These are phyloP conservation scores for Teleiodes luculella DNA, from an alignment of 2,888 invertebrate genomes.

Conservation along the genomic window DNA sequence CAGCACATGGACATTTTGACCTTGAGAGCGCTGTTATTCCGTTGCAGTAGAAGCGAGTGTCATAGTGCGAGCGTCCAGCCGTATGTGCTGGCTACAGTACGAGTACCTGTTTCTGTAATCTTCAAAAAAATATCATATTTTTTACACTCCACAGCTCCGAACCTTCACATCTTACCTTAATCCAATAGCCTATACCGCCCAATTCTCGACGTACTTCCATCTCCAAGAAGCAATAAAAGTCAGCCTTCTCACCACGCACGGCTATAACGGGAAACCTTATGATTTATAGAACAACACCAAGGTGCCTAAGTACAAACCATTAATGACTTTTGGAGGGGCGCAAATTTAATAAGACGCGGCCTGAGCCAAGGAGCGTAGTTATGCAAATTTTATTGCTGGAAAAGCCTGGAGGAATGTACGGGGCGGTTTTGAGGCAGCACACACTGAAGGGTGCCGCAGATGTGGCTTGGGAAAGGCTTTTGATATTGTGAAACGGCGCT, in stretches of 20 bases:
- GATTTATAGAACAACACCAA: constrained; percentile 71
- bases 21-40: too few species aligned
- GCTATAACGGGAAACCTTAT: constrained; percentile 58
- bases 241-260: constrained; percentile 33
- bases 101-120: too few species aligned
- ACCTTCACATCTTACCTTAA: constrained; percentile 58
- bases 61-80: too few species aligned
- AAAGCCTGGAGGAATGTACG: constrained; percentile 58
- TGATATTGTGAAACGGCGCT: not conserved
- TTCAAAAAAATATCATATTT: too few species aligned
- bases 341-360: constrained; percentile 76
- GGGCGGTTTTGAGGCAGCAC: constrained; percentile 22
- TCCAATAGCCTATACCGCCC: constrained; percentile 26
- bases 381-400: constrained; percentile 76
- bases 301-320: constrained; percentile 76
- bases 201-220: constrained; percentile 55
- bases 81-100: too few species aligned
- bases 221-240: constrained; percentile 69
- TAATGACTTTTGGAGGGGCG: constrained; percentile 74
- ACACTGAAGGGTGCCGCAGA: not conserved
- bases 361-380: constrained; percentile 71
- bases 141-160: constrained; percentile 26
- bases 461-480: not conserved
- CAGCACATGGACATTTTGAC: too few species aligned
- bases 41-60: too few species aligned